Evolutionary conservation across 2,113 vertebrate species (phyloP).

Genomic region (Erythrolamprus reginae): DNA sequence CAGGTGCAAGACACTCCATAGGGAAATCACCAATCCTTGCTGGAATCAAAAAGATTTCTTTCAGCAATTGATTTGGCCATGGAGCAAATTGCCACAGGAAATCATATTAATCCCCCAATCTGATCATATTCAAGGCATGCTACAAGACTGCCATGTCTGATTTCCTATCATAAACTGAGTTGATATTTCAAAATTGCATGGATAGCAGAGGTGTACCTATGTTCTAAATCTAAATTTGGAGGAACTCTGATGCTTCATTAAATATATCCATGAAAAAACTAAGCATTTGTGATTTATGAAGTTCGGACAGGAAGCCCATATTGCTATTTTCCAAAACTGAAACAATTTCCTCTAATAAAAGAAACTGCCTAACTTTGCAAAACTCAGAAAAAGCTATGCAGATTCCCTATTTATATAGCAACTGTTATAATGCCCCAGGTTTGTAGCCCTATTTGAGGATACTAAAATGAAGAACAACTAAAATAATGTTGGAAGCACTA

Average conservation of each 20-base stretch:
- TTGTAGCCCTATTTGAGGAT: neutral
- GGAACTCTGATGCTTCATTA: neutral
- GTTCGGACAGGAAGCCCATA: neutral
- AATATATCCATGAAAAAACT: neutral
- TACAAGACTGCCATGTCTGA: slow-evolving; percentile 9
- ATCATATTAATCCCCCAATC: neutral
- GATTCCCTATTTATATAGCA: neutral
- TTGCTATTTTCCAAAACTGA: neutral
- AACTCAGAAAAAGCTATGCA: neutral
- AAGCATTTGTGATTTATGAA: neutral
- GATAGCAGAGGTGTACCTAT: neutral
- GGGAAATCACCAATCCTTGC: neutral
- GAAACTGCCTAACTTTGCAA: neutral
- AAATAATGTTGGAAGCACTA: neutral
- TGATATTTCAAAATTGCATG: neutral
- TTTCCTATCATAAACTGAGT: neutral
- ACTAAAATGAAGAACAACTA: neutral
- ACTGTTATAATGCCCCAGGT: neutral
- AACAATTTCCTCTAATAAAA: neutral
- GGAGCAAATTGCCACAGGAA: slow-evolving; percentile 4
- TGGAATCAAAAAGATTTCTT: slow-evolving; percentile 15
- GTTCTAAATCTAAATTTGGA: neutral
- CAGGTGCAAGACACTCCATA: neutral
- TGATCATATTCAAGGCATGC: neutral
- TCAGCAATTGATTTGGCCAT: neutral